Evolutionary conservation across 2,113 vertebrate genomes (phyloP), one percentile per base, ranked within the genome.

Genomic region (Stercorarius parasiticus): DNA sequence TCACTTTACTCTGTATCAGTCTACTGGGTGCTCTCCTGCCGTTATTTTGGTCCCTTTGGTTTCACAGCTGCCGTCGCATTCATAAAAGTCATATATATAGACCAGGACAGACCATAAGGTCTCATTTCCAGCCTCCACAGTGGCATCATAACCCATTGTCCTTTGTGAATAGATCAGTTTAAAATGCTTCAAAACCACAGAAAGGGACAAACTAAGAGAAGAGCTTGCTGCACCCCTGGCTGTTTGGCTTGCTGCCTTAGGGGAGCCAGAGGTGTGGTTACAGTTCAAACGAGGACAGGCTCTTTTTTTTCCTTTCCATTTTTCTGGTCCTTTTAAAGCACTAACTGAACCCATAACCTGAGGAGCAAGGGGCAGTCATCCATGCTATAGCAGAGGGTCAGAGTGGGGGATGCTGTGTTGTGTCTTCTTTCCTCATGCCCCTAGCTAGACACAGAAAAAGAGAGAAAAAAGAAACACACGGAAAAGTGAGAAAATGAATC

Each of bases 241-340:
- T 87, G 25, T 90, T 61, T 87, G 77, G 56, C n/a, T 78, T 3
- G 0, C 21, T 92, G 65, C 53, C 66, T 20, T 80, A 22, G 66
- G 40, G 76, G 50, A 88, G 36, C 43, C 62, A 82, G 69, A 88
- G 55, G 19, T 87, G 79, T 83, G 42, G 34, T 72, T 86, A 55
- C 36, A 91, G 83, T 73, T 97, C 86, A 95, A 89, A 91, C 26
- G 32, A 91, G 72, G 95, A 65, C 67, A 93, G 38, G 11, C 2
- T 47, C 10, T n/a, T 65, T 7, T 52, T 50, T 50, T 21, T 53
- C 3, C 4, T 55, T 84, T 22, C 5, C 13, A 34, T 49, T 43
- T 56, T 90, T 66, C 76, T 81, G 10, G 29, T 38, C 38, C 38
- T 72, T 88, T 85, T 43, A 58, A 73, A 86, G 15, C n/a, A 26